phyloP scores from a whole-genome alignment of 2,797 vertebrate genomes.

The Acestrorhynchus altus region DNA sequence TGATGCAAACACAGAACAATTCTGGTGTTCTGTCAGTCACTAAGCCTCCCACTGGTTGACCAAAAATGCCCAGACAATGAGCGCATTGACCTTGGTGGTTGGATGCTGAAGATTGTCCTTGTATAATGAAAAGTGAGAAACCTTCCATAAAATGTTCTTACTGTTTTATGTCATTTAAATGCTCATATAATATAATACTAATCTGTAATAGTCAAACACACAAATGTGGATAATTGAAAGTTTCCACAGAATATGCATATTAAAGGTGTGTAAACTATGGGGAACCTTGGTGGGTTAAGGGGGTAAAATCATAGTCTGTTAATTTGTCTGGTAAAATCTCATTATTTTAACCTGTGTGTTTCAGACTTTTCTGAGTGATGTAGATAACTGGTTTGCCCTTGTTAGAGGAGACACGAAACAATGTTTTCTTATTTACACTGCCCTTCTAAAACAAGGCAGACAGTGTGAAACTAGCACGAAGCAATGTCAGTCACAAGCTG shows the following conservation, averaged over 20 bases:
- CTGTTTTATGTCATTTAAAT: neutral
- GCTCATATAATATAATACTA: no score
- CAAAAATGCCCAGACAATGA: neutral
- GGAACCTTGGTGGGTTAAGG: neutral
- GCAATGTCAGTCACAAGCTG: no score
- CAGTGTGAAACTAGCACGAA: no score
- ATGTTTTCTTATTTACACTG: no score
- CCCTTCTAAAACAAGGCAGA: no score
- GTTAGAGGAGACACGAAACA: no score
- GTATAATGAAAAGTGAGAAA: neutral
- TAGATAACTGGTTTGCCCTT: neutral
- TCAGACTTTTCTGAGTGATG: neutral
- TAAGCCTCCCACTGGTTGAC: slow-evolving; percentile 10
- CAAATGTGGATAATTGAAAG: no score
- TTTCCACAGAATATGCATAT: no score
- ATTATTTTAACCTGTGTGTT: neutral
- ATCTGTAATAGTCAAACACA: no score
- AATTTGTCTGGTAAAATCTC: neutral
- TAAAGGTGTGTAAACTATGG: neutral
- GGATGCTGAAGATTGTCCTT: neutral
- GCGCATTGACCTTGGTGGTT: neutral
- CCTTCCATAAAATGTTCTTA: neutral
- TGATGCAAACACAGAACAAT: slow-evolving; percentile 15
- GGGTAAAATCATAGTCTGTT: neutral
- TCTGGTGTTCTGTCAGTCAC: slow-evolving; percentile 18